Evolutionary conservation across 1,140 invertebrate genomes (phyloP).

Genomic region (Medauroidea extradentata): DNA sequence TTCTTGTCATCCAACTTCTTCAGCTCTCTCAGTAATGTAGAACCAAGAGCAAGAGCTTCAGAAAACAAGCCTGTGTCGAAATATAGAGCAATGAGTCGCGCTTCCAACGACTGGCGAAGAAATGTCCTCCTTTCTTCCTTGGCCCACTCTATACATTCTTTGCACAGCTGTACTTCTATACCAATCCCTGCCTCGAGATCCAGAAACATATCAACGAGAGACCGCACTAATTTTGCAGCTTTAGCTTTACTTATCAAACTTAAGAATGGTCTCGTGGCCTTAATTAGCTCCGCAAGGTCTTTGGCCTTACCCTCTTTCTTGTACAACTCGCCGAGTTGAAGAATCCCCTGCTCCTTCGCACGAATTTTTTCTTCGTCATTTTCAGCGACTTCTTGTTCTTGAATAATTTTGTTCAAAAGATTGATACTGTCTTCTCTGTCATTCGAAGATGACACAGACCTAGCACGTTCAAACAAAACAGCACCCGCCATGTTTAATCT

Average conservation of each 20-base stretch:
- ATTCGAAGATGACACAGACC: conserved; percentile 63
- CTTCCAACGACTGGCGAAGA: conserved; percentile 92
- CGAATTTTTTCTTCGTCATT: conserved; percentile 83
- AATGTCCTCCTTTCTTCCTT: conserved; percentile 97
- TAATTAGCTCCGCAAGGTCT: conserved; percentile 90
- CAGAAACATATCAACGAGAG: conserved; percentile 95
- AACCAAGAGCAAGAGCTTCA: conserved; percentile 79
- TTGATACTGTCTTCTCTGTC: conserved; percentile 61
- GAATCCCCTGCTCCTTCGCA: conserved; percentile 83
- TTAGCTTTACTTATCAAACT: conserved; percentile 96
- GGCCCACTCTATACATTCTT: conserved; percentile 99
- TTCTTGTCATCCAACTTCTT: conserved; percentile 99
- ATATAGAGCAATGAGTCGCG: conserved; percentile 87
- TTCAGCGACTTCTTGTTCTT: conserved; percentile 61
- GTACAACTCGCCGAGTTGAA: conserved; percentile 83
- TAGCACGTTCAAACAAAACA: conserved; percentile 77
- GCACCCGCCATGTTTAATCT: conserved; percentile 70
- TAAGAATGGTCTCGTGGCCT: conserved; percentile 90
- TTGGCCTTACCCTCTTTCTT: conserved; percentile 90
- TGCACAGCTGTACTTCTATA: conserved; percentile 81
- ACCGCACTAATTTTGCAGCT: conserved; percentile 95
- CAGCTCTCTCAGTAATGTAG: conserved; percentile 84
- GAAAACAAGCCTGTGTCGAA: conserved; percentile 89
- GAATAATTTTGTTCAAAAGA: conserved; percentile 65
- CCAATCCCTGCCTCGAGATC: conserved; percentile 93